Conservation (phyloP, 2,113 vertebrate genomes). For the Zosterops borbonicus region DNA sequence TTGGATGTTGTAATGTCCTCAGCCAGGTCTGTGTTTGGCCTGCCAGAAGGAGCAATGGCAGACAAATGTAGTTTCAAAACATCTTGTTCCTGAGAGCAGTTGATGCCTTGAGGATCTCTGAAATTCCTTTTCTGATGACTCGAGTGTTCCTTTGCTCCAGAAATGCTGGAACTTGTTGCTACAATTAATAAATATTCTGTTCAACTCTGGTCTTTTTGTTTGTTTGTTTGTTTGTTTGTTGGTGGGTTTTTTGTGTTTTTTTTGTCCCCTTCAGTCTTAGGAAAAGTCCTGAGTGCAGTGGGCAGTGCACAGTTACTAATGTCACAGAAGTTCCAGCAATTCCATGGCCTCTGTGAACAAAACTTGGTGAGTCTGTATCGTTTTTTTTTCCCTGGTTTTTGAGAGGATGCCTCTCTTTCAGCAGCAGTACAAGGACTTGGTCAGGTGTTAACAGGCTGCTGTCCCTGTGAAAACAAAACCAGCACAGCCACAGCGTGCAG, state of each 20-base stretch:
- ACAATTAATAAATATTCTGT: background rate
- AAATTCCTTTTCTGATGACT: background rate
- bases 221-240: too few relatives aligned
- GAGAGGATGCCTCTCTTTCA: background rate
- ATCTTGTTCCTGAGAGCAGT: background rate
- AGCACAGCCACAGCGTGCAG: background rate
- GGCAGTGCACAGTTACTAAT: slow-evolving; percentile 85
- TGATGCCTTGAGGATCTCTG: background rate
- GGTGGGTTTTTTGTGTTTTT: too few relatives aligned
- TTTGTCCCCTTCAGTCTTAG: slow-evolving; percentile 79
- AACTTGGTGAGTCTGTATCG: slow-evolving; percentile 87
- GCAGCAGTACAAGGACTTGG: background rate
- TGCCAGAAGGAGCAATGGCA: background rate
- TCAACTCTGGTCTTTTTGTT: background rate
- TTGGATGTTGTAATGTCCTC: background rate
- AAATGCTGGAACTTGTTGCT: background rate
- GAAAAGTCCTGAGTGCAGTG: slow-evolving; percentile 93
- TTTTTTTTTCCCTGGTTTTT: background rate
- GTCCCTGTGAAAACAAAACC: background rate
- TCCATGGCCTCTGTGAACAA: slow-evolving; percentile 96
- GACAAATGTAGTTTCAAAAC: background rate
- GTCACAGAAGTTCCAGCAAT: slow-evolving; percentile 97
- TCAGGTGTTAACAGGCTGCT: background rate
- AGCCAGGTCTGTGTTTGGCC: background rate
- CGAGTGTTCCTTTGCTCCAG: background rate